These are phyloP conservation scores for Hoplostethus atlanticus DNA, from an alignment of 2,797 vertebrate genomes.

Conservation along the genomic window DNA sequence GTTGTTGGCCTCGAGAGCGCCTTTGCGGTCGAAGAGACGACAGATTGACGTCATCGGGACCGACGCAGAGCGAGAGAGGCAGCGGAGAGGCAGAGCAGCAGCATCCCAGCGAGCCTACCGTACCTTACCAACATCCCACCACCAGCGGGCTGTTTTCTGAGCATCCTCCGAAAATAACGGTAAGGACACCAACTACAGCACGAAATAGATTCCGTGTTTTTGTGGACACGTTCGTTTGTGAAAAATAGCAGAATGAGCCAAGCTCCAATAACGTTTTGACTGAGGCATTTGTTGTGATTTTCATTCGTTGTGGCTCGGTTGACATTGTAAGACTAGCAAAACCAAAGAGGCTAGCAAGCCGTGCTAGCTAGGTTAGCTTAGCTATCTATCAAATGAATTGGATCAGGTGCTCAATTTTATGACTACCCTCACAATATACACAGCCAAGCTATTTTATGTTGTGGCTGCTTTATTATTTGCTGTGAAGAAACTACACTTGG, in stretches of 20 bases:
- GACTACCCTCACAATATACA: conserved; percentile 4
- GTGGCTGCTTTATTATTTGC: conserved; percentile 10
- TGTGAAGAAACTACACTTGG: neutral
- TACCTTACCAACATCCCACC: conserved; percentile 45
- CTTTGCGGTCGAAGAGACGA: conserved; percentile 67
- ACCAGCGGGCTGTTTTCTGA: conserved; percentile 57
- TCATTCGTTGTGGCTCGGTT: conserved; percentile 56
- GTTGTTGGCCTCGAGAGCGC: conserved; percentile 43
- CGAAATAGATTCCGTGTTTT: neutral
- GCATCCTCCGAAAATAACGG: conserved; percentile 80
- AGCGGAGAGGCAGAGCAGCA: conserved; percentile 49
- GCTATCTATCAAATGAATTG: conserved; percentile 36
- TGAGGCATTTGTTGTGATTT: conserved; percentile 23
- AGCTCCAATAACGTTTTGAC: neutral
- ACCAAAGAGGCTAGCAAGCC: neutral
- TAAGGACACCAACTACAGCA: conserved; percentile 63
- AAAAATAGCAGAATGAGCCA: neutral
- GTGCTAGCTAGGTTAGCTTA: conserved; percentile 63
- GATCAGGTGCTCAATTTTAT: conserved; percentile 63
- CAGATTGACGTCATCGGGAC: conserved; percentile 83
- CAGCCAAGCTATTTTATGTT: neutral
- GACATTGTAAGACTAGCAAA: conserved; percentile 66
- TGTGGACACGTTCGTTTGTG: neutral
- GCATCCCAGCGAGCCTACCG: conserved; percentile 57
- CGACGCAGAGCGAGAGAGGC: conserved; percentile 77